Base-by-base conservation (phyloP, 2,113 vertebrate genomes). In the Rhinoptilus africanus region DNA sequence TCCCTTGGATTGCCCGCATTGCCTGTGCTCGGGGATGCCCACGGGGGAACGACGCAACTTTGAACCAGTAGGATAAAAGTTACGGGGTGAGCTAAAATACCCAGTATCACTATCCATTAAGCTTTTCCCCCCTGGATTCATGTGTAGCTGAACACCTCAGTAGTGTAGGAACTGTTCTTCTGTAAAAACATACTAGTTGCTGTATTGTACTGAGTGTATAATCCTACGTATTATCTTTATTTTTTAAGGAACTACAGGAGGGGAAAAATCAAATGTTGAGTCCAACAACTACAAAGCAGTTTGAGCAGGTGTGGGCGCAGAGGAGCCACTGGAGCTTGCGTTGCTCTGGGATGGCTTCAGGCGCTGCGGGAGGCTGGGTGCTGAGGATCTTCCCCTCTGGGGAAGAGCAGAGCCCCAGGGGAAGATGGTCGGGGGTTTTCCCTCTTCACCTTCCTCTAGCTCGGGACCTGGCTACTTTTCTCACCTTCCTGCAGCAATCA, bases 21-120 rank as follows among this genome's bases (percentile, higher is more conserved):
- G 7, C 50, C 57, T 56, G 20, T 66, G 26, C 39, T 63, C 3
- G 1, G 59, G 15, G 56, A 48, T 11, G 13, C 54, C 53, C 41
- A 9, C 0, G 0, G 22, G 6, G 41, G 16, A 8, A 2, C 2
- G 0, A 18, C 3, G 2, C 30, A 66, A 5, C 66, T 91, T 71
- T 74, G 56, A 81, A 78, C 6, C 14, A 6, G 30, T 27, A 26
- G 19, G 7, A 14, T 54, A 32, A 86, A 60, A 93, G 54, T 81
- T 87, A 66, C 0, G 5, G 22, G 27, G 12, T 1, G 15, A 67
- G 27, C 32, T 89, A 45, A 87, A 81, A 62, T 50, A 60, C 14
- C 26, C 26, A 0, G 0, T 41, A 22, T 84, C 3, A 3, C 59
- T 77, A 9, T 62, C 30, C 27, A 14, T 79, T 57, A 62, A 54